These are phyloP conservation scores for Emys orbicularis DNA, from an alignment of 2,797 vertebrate species.

Conservation along the genomic window DNA sequence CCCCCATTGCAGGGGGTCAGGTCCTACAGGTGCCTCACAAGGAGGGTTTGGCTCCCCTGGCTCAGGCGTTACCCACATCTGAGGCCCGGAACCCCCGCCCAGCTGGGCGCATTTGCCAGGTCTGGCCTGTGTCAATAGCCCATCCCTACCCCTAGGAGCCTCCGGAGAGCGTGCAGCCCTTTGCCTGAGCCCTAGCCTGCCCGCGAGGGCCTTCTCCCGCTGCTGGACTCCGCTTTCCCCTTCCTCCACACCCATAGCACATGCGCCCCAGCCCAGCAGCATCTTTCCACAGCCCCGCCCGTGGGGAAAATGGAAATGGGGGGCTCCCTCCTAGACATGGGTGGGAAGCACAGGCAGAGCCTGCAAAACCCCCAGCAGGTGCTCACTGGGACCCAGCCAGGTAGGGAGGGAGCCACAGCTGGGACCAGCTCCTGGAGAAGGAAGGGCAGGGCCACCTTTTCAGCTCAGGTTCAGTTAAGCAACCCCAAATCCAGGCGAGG, in stretches of 20 bases:
- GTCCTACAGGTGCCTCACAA: no score
- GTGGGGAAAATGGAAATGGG: neutral
- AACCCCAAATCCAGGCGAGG: no score
- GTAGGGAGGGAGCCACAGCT: neutral
- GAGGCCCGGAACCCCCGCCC: no score
- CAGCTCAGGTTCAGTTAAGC: neutral
- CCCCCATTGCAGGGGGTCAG: no score
- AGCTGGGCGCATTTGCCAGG: no score
- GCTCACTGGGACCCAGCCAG: neutral
- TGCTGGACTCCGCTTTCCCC: neutral
- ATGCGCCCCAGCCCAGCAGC: neutral
- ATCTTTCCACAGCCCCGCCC: neutral
- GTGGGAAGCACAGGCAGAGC: neutral
- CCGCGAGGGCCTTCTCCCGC: neutral
- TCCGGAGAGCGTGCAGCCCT: neutral
- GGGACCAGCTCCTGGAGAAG: rapidly evolving
- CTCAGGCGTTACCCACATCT: no score
- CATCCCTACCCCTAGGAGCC: no score
- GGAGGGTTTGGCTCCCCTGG: no score
- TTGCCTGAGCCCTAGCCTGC: neutral
- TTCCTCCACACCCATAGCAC: neutral
- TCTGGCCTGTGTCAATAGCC: no score
- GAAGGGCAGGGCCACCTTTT: neutral
- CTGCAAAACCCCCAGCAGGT: neutral
- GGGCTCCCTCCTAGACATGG: neutral